These are phyloP conservation scores for Paraplagusia blochii DNA, from an alignment of 2,113 vertebrate genomes.

Conservation along the genomic window DNA sequence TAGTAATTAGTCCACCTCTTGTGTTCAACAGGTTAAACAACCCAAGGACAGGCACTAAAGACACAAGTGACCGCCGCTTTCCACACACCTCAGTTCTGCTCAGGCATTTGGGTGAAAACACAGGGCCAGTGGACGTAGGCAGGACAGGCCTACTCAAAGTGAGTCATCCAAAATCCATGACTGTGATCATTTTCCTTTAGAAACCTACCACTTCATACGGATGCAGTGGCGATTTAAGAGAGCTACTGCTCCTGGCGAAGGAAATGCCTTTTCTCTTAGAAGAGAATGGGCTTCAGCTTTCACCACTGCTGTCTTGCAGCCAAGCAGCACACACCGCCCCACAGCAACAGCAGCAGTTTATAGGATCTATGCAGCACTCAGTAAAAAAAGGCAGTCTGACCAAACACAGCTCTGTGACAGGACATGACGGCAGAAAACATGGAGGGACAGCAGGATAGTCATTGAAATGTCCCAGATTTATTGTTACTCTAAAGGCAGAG, in stretches of 20 bases:
- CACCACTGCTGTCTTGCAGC: conserved; percentile 32
- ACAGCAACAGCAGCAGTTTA: conserved; percentile 36
- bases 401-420: neutral
- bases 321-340: conserved; percentile 8
- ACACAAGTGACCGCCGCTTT: no score
- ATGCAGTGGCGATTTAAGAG: conserved; percentile 19
- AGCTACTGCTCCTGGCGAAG: conserved; percentile 44
- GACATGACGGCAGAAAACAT: conserved; percentile 18
- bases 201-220: no score
- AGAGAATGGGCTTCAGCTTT: conserved; percentile 33
- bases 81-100: no score
- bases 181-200: no score
- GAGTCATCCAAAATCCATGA: no score
- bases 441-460: conserved; percentile 5
- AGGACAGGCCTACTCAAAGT: no score
- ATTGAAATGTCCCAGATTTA: neutral
- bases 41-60: no score
- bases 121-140: no score
- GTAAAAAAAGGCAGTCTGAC: conserved; percentile 17
- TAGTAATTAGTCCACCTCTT: no score
- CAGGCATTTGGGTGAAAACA: no score
- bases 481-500: neutral
- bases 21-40: no score
- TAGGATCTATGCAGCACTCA: conserved; percentile 16
- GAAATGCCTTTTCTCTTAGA: conserved; percentile 46